A percentile compares a stretch with the other conserved stretches of the same genome.
These are phyloP conservation scores for Nesogale talazaci DNA, from an alignment of 2,113 vertebrate species.

Conservation along the genomic window DNA sequence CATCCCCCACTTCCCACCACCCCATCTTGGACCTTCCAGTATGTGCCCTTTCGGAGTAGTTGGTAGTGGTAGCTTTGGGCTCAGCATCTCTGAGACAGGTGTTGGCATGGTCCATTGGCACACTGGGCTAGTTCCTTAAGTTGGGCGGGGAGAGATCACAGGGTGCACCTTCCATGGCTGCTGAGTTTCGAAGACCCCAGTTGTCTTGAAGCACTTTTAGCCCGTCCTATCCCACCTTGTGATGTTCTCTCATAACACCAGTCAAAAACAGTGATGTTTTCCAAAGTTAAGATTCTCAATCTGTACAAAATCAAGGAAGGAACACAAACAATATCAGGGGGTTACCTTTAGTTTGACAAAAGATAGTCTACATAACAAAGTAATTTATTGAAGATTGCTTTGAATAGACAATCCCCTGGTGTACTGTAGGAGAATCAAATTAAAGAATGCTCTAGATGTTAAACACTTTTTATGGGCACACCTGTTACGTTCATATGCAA, in stretches of 20 bases:
- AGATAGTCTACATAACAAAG: slow-evolving; percentile 43
- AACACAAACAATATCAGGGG: slow-evolving; percentile 52
- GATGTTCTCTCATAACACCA: slow-evolving; percentile 25
- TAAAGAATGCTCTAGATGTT: slow-evolving; percentile 51
- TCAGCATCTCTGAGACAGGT: too few species aligned
- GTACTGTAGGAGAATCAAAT: not conserved
- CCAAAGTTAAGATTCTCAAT: slow-evolving; percentile 30
- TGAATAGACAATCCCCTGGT: slow-evolving; percentile 28
- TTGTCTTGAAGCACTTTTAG: not conserved
- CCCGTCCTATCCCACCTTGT: not conserved
- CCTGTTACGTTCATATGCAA: slow-evolving; percentile 61
- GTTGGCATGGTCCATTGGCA: too few species aligned
- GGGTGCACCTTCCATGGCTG: too few species aligned
- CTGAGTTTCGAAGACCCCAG: too few species aligned
- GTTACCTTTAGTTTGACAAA: slow-evolving; percentile 61
- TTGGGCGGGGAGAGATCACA: too few species aligned
- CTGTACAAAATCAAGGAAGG: slow-evolving; percentile 30
- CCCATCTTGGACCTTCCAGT: too few species aligned
- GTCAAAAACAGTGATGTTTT: slow-evolving; percentile 41
- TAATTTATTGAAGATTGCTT: slow-evolving; percentile 53
- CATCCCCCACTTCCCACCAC: too few species aligned
- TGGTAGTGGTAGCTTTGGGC: too few species aligned
- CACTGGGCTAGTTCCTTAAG: too few species aligned
- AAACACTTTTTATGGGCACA: slow-evolving; percentile 33
- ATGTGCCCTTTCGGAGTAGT: too few species aligned